Base-by-base conservation (phyloP, 2,888 invertebrate species). In the Patella caerulea region DNA sequence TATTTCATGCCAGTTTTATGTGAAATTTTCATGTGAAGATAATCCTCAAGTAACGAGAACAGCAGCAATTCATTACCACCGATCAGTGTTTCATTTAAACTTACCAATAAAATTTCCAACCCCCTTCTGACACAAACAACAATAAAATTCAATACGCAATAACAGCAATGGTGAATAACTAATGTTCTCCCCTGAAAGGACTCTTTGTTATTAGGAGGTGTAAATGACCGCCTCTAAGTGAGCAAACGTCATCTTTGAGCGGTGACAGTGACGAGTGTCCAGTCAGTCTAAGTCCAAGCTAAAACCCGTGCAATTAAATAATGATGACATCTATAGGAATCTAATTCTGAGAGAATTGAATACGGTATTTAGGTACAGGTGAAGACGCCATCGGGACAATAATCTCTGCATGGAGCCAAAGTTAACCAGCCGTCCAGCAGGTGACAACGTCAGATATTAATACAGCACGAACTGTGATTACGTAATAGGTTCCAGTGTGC, bases 251-350 rank as follows among this genome's bases (percentile, higher is more conserved):
- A 65, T 65, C 65, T 19, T 65, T 65, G 65, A 65, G 24, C 24
- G 65, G 24, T 65, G 65, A 65, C 65, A 65, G 65, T 65, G 65
- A 65, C 65, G 65, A 65, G 65, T 65, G 65, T 65, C 65, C 65
- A 65, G 65, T 65, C 24, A 65, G 65, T 24, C 19, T 24, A 2
- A 24, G 65, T 12, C 24, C 65, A 14, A 14, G 17, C 24, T 24
- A 11, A 65, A 24, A 65, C 19, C 19, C 24, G 24, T 45, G 24
- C 65, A 65, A 65, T 65, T 65, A 65, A 65, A 65, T 65, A 65
- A 65, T 65, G 45, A 45, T 45, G 65, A 65, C 65, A 65, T 65
- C 19, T 65, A 65, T 19, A 24, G 65, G 65, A 65, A 65, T 65
- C 19, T 65, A 65, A 65, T 65, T 65, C 24, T 24, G 24, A 19